These are phyloP conservation scores for Anniella stebbinsi DNA, from an alignment of 2,797 vertebrate genomes.

Conservation along the genomic window DNA sequence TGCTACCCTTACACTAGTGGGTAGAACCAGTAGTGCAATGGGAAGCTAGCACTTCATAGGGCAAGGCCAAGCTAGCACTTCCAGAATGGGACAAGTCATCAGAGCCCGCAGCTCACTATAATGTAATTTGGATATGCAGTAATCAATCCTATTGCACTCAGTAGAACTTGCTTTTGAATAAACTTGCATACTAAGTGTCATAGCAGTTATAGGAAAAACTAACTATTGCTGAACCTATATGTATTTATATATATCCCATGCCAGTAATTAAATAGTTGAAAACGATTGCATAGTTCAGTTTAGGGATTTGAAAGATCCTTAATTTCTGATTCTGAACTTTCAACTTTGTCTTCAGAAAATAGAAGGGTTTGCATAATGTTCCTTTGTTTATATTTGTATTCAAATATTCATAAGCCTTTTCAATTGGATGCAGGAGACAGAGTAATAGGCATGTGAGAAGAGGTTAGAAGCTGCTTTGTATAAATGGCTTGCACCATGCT, in stretches of 20 bases:
- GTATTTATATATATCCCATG: too few species aligned
- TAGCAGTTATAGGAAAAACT: background rate
- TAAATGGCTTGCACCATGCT: too few species aligned
- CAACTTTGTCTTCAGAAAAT: background rate
- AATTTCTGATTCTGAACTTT: background rate
- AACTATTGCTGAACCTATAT: background rate
- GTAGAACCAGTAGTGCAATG: too few species aligned
- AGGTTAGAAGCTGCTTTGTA: too few species aligned
- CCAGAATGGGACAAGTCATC: too few species aligned
- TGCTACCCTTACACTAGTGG: too few species aligned
- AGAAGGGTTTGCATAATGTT: background rate
- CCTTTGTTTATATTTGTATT: background rate
- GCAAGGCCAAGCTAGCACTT: too few species aligned
- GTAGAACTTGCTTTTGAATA: background rate
- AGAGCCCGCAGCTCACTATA: background rate
- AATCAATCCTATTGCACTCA: background rate
- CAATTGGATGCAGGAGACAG: too few species aligned
- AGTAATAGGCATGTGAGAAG: too few species aligned
- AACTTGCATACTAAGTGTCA: background rate
- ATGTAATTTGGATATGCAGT: background rate
- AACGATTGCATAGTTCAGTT: background rate
- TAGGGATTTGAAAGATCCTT: background rate
- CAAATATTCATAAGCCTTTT: too few species aligned
- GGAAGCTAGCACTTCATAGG: too few species aligned
- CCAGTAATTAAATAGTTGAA: background rate